Evolutionary conservation across 2,888 invertebrate genomes (phyloP), one percentile per base, ranked within the genome.

Genomic region (Thera obeliscata): DNA sequence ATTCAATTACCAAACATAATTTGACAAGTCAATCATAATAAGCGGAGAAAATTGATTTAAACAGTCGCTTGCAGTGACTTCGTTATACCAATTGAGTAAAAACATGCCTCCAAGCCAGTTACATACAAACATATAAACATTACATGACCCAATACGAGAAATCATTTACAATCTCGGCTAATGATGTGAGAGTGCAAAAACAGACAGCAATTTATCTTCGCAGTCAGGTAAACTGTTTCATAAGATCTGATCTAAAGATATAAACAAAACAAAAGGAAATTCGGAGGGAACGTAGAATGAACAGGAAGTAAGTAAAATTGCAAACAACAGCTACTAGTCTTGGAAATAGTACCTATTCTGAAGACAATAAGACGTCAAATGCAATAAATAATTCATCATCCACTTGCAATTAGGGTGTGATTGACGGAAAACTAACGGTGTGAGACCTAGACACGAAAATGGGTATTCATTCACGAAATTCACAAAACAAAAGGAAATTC

Each of bases 341-440:
- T 76, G 66, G 52, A 78, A 78, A 80, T 64, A 77, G 72, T 72
- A 81, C 79, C 76, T 79, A 81, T 76, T 77, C 70, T 61, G 65
- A 59, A 76, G 70, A 78, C 66, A 74, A 80, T 84, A 87, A 81
- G 78, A 80, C 76, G 67, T 75, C 70, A 69, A 82, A 79, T 85
- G 76, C 78, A 70, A 74, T 75, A 71, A 76, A 69, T 67, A 64
- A 71, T 67, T 70, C 64, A 75, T 69, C 72, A 73, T 63, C 77
- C 61, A 61, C 78, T 78, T 78, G 81, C 79, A 82, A 83, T 86
- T 82, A 83, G 81, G 76, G 79, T 80, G 79, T 85, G 83, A 85
- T 83, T 84, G 83, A 84, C 80, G 85, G 83, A 84, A 85, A 87
- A 83, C 79, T 84, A 87, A 86, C 84, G 83, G 82, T 82, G 76